A percentile compares a stretch with the other conserved stretches of the same genome.
Conservation (phyloP, 2,888 invertebrate species). For the Ophraella communa region DNA sequence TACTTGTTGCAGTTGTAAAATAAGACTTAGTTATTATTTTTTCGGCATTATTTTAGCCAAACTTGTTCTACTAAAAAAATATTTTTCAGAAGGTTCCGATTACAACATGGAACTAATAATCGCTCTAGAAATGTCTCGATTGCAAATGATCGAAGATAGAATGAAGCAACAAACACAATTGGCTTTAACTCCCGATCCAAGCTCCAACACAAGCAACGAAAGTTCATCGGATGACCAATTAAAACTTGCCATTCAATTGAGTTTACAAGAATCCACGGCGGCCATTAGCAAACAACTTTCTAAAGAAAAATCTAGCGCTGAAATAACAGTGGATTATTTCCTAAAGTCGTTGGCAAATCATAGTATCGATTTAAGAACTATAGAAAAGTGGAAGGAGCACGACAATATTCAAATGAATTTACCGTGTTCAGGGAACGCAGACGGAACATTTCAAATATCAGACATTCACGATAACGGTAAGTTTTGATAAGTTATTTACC, state of each 20-base stretch:
- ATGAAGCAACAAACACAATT: constrained; percentile 54
- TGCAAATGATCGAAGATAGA: constrained; percentile 70
- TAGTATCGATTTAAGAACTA: constrained; percentile 58
- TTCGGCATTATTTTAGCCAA: no score
- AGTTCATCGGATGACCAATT: constrained; percentile 60
- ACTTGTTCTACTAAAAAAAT: no score
- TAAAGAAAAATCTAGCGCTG: constrained; percentile 58
- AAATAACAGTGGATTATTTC: constrained; percentile 64
- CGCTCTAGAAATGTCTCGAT: constrained; percentile 71
- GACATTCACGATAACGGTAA: constrained; percentile 63
- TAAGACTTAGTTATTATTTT: no score
- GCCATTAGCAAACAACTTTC: constrained; percentile 41
- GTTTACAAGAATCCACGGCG: constrained; percentile 59
- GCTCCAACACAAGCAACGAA: constrained; percentile 56
- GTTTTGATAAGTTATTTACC: neutral
- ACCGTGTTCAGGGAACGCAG: constrained; percentile 60
- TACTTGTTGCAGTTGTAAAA: no score
- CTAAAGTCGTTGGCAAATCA: constrained; percentile 62
- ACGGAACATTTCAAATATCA: constrained; percentile 63
- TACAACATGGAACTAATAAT: constrained; percentile 70
- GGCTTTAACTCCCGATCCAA: constrained; percentile 52
- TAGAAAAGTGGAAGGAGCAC: constrained; percentile 54
- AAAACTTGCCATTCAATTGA: constrained; percentile 63
- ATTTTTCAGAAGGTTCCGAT: constrained; percentile 54
- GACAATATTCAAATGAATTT: constrained; percentile 56